Base-by-base conservation (phyloP, 2,113 vertebrate genomes). In the Phalacrocorax carbo region DNA sequence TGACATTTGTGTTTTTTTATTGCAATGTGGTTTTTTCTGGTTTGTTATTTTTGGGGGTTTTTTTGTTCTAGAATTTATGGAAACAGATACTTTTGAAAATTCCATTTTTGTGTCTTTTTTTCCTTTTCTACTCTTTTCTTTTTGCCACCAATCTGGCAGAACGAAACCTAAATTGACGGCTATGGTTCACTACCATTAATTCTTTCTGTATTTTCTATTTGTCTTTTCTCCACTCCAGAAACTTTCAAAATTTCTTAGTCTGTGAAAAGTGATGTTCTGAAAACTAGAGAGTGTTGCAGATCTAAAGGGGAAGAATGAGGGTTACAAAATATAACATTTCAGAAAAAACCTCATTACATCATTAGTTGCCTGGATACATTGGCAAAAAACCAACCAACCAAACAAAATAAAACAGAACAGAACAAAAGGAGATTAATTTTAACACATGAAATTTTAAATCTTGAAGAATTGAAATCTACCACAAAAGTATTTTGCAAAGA, bases 51-150 rank as follows among this genome's bases (percentile, higher is more conserved):
- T n/a, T n/a, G n/a, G n/a, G n/a, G n/a, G n/a, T 65, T 20, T 11
- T 44, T 16, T 30, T 32, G 11, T 26, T 15, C 42, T n/a, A 38
- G 10, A 48, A 29, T 44, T 61, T 48, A 17, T 32, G 25, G 51
- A 82, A 68, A 36, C 1, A 51, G 1, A 9, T 69, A 55, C 3
- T 52, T 82, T 54, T n/a, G 12, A 82, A 58, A 71, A 62, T 32
- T 12, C 5, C 0, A 14, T 0, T 57, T 75, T n/a, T 52, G 0
- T 2, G 44, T 66, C 2, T 1, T 21, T 83, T 69, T 69, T 55
- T 22, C 11, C 7, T 52, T 79, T 82, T 40, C 11, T 57, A 7
- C 1, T 51, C 1, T 49, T 61, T 70, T 30, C 2, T 0, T 83
- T 80, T 79, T 46, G 5, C 4, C 7, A n/a, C 2, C 5, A 32